phyloP scores from a whole-genome alignment of 1,140 invertebrate genomes.

The Lepidurus packardi region DNA sequence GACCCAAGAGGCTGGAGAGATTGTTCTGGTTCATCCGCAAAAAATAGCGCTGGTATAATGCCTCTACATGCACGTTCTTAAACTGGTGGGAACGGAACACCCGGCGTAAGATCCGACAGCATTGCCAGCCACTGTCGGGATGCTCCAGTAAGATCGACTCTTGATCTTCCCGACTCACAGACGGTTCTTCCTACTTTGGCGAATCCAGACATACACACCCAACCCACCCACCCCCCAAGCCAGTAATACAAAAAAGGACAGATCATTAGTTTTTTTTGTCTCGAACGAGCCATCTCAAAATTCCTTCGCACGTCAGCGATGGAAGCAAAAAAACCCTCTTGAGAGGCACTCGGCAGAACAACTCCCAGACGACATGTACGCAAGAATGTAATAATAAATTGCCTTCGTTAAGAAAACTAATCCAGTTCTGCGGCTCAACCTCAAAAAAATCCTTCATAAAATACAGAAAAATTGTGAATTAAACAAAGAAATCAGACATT shows the following conservation, averaged over 20 bases:
- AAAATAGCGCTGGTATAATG: conserved; percentile 86
- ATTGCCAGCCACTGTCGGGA: conserved; percentile 39
- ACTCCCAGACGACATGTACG: background rate
- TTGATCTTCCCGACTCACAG: conserved; percentile 35
- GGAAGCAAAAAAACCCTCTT: background rate
- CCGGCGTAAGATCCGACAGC: conserved; percentile 42
- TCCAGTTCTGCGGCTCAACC: background rate
- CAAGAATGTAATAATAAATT: background rate
- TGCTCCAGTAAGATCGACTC: conserved; percentile 39
- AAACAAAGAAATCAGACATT: no score
- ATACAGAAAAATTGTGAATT: background rate
- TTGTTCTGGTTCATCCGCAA: conserved; percentile 86
- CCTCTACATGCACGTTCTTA: conserved; percentile 72
- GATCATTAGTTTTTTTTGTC: conserved; percentile 1
- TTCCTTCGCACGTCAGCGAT: background rate
- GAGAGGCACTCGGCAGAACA: background rate
- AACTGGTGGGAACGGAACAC: conserved; percentile 58
- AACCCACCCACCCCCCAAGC: background rate
- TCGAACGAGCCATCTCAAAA: background rate
- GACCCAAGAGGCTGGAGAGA: conserved; percentile 71
- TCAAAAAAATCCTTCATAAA: background rate
- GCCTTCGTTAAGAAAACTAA: background rate
- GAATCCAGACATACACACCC: background rate
- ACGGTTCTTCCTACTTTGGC: conserved; percentile 37
- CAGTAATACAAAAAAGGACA: background rate